Base-by-base conservation (phyloP, 2,888 invertebrate genomes). In the Leptinotarsa tumamoca region DNA sequence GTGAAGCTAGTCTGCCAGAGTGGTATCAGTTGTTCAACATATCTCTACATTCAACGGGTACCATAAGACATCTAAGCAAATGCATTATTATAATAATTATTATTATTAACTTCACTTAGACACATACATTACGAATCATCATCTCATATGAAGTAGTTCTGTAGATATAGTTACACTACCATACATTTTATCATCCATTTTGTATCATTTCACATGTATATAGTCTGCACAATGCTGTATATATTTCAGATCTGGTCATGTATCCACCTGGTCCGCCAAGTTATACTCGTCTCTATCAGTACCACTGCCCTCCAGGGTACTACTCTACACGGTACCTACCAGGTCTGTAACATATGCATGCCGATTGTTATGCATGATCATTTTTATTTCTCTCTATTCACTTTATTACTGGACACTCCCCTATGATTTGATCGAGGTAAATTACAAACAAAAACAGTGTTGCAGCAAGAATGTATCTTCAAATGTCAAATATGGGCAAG, bases 181-280 rank as follows among this genome's bases (percentile, higher is more conserved):
- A 58, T 23, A 15, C 23, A 58, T 27, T 13, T 58, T 14, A 23
- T 58, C 58, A 27, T 18, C n/a, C 54, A 54, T 43, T 54, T 54
- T 54, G 17, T 27, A 51, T 33, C 66, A 54, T 73, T 33, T 67
- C 78, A 78, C 78, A 50, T 81, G 81, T 81, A 81, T 67, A 81
- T 80, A 81, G 80, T 79, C 77, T 81, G 80, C 79, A 80, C 80
- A 76, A 73, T 80, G 77, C 76, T 79, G 80, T 81, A 81, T 81
- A 81, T 85, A 86, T 89, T 89, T 83, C 89, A 93, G 93, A 93
- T 91, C 90, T 92, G 86, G 92, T 92, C 82, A 89, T 92, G 83
- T 86, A 85, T 82, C 86, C 91, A 82, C 90, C 91, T 84, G 77
- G 74, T 23, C 91, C 91, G 82, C 91, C 91, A 82, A 91, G 91